Evolutionary conservation across 1,140 invertebrate genomes (phyloP).

Genomic region (Drosophila neocordata): DNA sequence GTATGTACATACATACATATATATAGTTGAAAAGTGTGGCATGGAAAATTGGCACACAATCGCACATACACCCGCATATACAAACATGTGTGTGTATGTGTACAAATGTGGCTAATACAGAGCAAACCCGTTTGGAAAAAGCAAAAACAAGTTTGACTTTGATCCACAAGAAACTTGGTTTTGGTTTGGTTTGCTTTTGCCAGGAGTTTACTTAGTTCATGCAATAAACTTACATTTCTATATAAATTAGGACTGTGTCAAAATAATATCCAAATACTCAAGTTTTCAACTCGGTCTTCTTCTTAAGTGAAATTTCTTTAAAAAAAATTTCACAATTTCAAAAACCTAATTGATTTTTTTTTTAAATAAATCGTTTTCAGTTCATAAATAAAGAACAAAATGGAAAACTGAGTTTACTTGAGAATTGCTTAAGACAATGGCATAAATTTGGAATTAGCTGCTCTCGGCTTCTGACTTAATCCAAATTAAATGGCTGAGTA

Average conservation of each 20-base stretch:
- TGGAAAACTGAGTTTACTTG: no score
- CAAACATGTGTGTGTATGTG: background rate
- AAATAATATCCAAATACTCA: background rate
- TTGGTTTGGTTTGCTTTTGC: background rate
- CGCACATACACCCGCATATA: constrained; percentile 17
- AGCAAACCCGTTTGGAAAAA: constrained; percentile 61
- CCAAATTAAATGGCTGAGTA: constrained; percentile 64
- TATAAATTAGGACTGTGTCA: background rate
- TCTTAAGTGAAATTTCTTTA: no score
- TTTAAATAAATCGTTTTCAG: no score
- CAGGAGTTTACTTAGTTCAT: background rate
- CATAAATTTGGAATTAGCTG: no score
- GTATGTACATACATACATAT: constrained; percentile 10
- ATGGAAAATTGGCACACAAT: constrained; percentile 36
- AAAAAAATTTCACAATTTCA: no score
- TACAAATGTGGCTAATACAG: constrained; percentile 9
- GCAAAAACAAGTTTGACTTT: constrained; percentile 64
- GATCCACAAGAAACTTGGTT: constrained; percentile 35
- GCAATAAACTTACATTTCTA: background rate
- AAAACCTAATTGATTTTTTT: no score
- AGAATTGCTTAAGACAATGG: no score
- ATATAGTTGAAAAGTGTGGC: constrained; percentile 6
- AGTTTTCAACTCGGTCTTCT: background rate
- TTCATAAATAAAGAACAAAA: no score
- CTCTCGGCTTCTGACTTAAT: no score